These are phyloP conservation scores for Criorhina ranunculi DNA, from an alignment of 2,888 invertebrate genomes.

Conservation along the genomic window DNA sequence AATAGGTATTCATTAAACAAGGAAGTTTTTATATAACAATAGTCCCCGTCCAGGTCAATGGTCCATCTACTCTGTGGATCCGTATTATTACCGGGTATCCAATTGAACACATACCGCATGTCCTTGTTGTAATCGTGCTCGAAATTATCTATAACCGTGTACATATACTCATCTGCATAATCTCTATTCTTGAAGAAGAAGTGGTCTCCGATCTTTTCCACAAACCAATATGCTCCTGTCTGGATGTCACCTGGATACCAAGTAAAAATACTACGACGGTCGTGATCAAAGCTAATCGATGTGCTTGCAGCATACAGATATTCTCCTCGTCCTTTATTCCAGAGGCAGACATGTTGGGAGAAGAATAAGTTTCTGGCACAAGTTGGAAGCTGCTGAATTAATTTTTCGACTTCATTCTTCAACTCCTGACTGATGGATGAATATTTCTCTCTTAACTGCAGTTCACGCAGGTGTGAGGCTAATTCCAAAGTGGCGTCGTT, in stretches of 20 bases:
- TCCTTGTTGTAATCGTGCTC: background rate
- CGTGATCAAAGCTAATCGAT: slow-evolving; percentile 25
- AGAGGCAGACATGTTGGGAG: slow-evolving; percentile 16
- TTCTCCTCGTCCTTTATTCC: slow-evolving; percentile 38
- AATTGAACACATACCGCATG: slow-evolving; percentile 13
- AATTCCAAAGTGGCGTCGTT: slow-evolving; percentile 31
- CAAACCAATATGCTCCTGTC: slow-evolving; percentile 2
- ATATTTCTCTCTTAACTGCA: slow-evolving; percentile 20
- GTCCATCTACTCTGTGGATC: slow-evolving; percentile 17
- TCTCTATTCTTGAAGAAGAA: background rate
- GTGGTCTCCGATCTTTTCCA: background rate
- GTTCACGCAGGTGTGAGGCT: background rate
- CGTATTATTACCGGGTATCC: slow-evolving; percentile 12
- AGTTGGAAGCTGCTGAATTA: slow-evolving; percentile 26
- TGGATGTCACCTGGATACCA: slow-evolving; percentile 39
- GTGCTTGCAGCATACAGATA: slow-evolving; percentile 40
- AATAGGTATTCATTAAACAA: slow-evolving; percentile 9
- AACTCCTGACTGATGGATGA: background rate
- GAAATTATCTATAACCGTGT: background rate
- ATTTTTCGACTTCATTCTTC: slow-evolving; percentile 13
- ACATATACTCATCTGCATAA: slow-evolving; percentile 17
- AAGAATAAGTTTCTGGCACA: slow-evolving; percentile 46
- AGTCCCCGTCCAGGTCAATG: slow-evolving; percentile 10
- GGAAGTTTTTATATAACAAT: slow-evolving; percentile 4
- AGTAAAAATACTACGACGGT: slow-evolving; percentile 27